phyloP scores from a whole-genome alignment of 2,113 vertebrate species.

The Cyphomyrus plagiostoma region DNA sequence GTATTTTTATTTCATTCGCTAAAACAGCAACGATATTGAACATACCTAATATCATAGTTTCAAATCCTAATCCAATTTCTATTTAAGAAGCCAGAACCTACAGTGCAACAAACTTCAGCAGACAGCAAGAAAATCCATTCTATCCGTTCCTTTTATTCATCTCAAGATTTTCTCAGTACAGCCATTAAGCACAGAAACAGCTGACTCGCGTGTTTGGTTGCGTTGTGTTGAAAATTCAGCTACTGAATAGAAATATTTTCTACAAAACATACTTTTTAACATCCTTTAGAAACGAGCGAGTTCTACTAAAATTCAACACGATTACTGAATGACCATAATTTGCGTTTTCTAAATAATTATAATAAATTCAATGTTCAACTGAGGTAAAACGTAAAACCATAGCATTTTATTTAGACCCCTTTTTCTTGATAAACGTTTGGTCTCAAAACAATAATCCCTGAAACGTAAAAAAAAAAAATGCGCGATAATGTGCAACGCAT shows the following conservation, averaged over 20 bases:
- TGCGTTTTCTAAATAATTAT: neutral
- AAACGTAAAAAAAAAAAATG: neutral
- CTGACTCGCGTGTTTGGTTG: neutral
- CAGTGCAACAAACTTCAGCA: neutral
- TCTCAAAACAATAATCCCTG: constrained; percentile 7
- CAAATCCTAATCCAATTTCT: neutral
- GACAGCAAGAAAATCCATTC: neutral
- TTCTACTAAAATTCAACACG: neutral
- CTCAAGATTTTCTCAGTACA: neutral
- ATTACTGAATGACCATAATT: neutral
- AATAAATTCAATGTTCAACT: neutral
- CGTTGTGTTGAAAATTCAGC: neutral
- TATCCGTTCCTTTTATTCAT: neutral
- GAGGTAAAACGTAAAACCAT: neutral
- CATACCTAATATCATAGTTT: neutral
- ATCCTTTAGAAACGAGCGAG: neutral
- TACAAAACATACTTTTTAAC: neutral
- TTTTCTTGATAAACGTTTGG: neutral
- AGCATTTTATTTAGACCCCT: neutral
- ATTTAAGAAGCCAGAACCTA: neutral
- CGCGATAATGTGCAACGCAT: neutral
- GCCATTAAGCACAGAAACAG: neutral
- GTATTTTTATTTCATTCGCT: neutral
- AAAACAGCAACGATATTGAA: neutral
- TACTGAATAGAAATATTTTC: neutral